phyloP scores from a whole-genome alignment of 1,140 invertebrate species.

The Drosophila lowei region DNA sequence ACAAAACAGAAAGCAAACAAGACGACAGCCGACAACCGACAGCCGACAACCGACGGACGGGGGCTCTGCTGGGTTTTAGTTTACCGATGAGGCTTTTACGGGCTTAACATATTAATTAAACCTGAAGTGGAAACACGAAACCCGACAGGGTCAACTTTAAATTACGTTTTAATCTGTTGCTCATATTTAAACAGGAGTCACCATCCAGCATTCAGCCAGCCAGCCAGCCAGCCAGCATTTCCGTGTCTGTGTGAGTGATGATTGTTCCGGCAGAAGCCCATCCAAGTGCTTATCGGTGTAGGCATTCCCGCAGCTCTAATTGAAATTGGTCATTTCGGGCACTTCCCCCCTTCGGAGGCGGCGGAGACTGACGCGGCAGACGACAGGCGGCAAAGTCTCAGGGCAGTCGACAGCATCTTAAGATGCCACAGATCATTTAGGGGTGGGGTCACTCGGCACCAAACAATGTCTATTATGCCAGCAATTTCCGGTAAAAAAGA shows the following conservation, averaged over 20 bases:
- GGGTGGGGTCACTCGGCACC: too few species aligned
- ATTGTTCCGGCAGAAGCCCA: neutral
- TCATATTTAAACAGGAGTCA: conserved; percentile 71
- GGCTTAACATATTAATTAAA: conserved; percentile 81
- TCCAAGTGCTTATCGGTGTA: conserved; percentile 6
- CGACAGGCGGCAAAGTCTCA: conserved; percentile 28
- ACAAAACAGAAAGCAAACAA: conserved; percentile 38
- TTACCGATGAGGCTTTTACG: conserved; percentile 66
- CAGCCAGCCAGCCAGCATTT: conserved; percentile 32
- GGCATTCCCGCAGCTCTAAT: conserved; percentile 25
- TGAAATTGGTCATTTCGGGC: conserved; percentile 40
- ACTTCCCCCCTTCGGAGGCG: neutral
- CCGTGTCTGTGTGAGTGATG: conserved; percentile 4
- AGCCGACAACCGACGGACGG: too few species aligned
- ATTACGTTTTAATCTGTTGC: conserved; percentile 81
- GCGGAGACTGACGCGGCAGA: conserved; percentile 6
- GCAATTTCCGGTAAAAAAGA: too few species aligned
- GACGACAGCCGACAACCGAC: conserved; percentile 1
- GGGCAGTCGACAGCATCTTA: conserved; percentile 11
- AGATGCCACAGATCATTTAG: neutral
- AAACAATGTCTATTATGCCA: too few species aligned
- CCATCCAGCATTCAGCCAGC: neutral
- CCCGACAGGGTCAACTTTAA: conserved; percentile 66
- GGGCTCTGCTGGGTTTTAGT: conserved; percentile 44
- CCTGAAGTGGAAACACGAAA: conserved; percentile 70